Evolutionary conservation across 2,113 vertebrate species (phyloP), one percentile per base, ranked within the genome.

Genomic region (Stigmatopora argus): DNA sequence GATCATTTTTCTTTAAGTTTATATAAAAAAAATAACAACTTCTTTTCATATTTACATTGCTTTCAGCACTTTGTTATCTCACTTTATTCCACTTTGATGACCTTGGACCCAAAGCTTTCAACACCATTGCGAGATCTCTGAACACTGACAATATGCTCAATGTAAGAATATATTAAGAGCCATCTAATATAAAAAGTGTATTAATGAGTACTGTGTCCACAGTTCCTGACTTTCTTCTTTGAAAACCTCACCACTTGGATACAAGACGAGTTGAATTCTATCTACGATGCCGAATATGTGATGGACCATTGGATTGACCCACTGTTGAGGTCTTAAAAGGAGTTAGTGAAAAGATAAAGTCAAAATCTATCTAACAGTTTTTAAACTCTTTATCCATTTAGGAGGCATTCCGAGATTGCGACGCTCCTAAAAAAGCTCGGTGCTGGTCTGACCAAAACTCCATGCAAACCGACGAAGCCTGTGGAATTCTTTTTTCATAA

Each of bases 201-300:
- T 15, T 44, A 67, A 15, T 55, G 14, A 64, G 3, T 57, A 31
- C 38, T 82, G n/a, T 70, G n/a, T 64, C 66, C 81, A 62, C 73
- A 98, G 96, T 97, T 99, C 86, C 90, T 98, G 64, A 83, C 83
- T 55, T 98, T 97, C 87, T 92, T 97, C 87, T 94, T 98, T 38
- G 51, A 82, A 49, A 82, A 95, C 82, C 90, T 98, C 66, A 90
- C 80, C 67, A 93, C 92, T 0, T 95, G 93, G 93, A 92, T 99
- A 81, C 92, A 90, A 84, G 89, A 91, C 0, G 91, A 95, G 79
- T 98, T 95, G 96, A 94, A 90, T 87, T 84, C 72, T 3, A 64
- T 96, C 75, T 96, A 95, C 0, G 92, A 95, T 67, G 78, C 79
- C 0, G 31, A 58, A 17, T 91, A 92, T 2, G 94, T 97, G 63